These are phyloP conservation scores for Catamblyrhynchus diadema DNA, from an alignment of 2,797 vertebrate genomes.

Conservation along the genomic window DNA sequence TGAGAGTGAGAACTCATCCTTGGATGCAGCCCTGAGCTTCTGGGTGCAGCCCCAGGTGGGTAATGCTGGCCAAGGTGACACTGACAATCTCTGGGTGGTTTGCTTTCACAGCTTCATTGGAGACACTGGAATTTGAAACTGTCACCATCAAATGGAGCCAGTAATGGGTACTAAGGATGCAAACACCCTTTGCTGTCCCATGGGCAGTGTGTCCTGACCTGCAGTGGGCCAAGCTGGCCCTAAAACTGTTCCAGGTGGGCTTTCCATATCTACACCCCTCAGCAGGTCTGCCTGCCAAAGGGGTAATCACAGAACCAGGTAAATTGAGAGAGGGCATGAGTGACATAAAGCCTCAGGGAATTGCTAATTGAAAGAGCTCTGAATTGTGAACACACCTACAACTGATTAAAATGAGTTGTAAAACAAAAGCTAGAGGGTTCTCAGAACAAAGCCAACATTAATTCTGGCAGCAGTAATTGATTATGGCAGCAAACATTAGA, in stretches of 20 bases:
- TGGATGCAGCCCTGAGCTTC: not conserved
- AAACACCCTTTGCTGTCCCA: not conserved
- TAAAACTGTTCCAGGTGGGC: not conserved
- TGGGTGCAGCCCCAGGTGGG: accelerated
- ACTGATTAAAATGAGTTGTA: conserved; percentile 31
- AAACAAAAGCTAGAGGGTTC: not conserved
- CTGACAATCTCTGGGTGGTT: not conserved
- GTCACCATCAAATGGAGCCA: not conserved
- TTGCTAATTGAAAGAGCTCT: conserved; percentile 39
- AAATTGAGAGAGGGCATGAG: conserved; percentile 8
- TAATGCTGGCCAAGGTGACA: not conserved
- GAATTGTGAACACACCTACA: not conserved
- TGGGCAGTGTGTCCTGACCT: not conserved
- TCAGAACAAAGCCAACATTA: conserved; percentile 22
- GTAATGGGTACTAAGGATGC: not conserved
- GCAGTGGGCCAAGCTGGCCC: not conserved
- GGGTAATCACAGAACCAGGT: not conserved
- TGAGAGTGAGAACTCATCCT: not conserved
- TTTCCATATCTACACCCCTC: not conserved
- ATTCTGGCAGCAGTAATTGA: not conserved
- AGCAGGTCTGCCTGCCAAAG: not conserved
- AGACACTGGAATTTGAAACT: not conserved
- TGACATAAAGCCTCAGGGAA: conserved; percentile 21
- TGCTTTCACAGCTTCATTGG: not conserved
- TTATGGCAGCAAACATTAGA: not conserved